These are phyloP conservation scores for Tylochromis polylepis DNA, from an alignment of 2,113 vertebrate genomes.

Conservation along the genomic window DNA sequence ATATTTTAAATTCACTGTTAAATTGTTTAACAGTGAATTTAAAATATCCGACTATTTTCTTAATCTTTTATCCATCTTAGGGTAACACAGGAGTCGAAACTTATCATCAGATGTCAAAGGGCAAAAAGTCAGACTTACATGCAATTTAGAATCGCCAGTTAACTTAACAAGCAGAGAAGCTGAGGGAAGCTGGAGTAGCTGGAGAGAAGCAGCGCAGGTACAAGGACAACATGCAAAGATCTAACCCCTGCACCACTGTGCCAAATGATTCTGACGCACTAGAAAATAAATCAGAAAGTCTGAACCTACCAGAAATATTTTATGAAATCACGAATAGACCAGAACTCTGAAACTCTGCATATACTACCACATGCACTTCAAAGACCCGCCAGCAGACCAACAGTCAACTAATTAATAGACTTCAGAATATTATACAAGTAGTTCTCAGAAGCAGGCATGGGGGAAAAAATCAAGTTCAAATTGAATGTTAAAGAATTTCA, in stretches of 20 bases:
- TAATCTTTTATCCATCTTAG: too few relatives aligned
- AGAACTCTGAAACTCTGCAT: background rate
- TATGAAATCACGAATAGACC: rapidly evolving
- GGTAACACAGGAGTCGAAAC: too few relatives aligned
- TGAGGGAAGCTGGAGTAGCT: background rate
- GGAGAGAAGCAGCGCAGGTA: background rate
- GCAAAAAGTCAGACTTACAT: too few relatives aligned
- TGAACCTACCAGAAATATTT: background rate
- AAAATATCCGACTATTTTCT: too few relatives aligned
- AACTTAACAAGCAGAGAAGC: background rate
- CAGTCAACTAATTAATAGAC: background rate
- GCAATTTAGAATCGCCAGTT: background rate
- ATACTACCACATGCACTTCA: background rate
- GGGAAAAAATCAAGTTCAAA: background rate
- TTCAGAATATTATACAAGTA: background rate
- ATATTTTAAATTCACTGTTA: too few relatives aligned
- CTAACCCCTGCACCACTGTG: background rate
- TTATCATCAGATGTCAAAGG: too few relatives aligned
- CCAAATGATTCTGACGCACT: background rate
- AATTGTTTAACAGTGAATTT: too few relatives aligned
- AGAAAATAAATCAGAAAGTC: background rate
- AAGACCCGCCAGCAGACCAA: background rate
- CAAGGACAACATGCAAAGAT: background rate
- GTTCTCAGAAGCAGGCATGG: background rate
- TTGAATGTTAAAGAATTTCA: background rate